Percentiles rank a stretch among this genome's conserved stretches.
These are phyloP conservation scores for Pollicipes pollicipes DNA, from an alignment of 1,140 invertebrate genomes.

Conservation along the genomic window DNA sequence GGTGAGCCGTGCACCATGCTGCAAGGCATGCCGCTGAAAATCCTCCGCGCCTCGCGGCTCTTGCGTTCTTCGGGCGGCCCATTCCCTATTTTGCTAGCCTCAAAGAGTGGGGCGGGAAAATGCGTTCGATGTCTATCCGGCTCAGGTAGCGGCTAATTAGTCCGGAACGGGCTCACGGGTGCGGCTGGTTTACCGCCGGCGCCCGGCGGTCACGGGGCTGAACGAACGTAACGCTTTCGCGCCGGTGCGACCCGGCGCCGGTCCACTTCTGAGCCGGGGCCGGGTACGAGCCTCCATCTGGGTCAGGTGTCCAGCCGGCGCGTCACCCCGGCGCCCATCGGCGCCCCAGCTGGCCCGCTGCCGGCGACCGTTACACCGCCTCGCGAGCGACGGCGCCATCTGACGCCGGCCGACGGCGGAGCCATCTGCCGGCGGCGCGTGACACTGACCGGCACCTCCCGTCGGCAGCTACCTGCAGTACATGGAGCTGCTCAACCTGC, in stretches of 20 bases:
- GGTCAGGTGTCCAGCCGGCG: background rate
- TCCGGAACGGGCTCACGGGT: background rate
- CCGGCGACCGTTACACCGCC: background rate
- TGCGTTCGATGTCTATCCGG: too few relatives aligned
- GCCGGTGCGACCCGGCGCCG: too few relatives aligned
- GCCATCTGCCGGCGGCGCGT: background rate
- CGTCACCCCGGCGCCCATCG: too few relatives aligned
- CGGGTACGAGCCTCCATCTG: background rate
- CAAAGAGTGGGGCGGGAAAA: too few relatives aligned
- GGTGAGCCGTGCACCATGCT: constrained; percentile 16
- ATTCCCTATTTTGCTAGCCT: background rate
- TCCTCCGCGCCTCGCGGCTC: too few relatives aligned
- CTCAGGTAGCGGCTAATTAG: background rate
- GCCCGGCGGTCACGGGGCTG: too few relatives aligned
- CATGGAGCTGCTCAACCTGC: constrained; percentile 19
- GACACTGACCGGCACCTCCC: background rate
- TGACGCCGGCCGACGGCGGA: background rate
- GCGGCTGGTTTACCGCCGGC: background rate
- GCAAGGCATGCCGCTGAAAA: too few relatives aligned
- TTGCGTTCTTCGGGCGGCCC: background rate
- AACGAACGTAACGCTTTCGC: too few relatives aligned
- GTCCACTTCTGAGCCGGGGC: too few relatives aligned
- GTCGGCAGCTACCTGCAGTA: constrained; percentile 23
- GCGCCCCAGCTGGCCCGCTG: background rate
- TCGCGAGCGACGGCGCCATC: background rate